Evolutionary conservation across 37 sponge, comb jelly and placozoan species (phyloP).

Genomic region (Hormiphora californensis): DNA sequence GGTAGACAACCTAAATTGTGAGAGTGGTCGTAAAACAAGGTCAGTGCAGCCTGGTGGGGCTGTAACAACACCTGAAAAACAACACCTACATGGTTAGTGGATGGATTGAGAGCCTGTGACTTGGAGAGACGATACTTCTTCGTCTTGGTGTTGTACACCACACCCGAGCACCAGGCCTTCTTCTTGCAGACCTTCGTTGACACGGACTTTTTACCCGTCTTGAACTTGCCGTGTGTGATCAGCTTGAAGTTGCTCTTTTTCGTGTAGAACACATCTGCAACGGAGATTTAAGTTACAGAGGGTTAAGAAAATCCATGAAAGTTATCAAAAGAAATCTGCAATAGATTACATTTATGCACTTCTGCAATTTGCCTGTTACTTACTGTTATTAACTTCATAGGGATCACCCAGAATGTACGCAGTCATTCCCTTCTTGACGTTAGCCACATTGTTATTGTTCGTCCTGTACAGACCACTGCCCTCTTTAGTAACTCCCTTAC

Average conservation of each 20-base stretch:
- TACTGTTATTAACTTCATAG: not conserved
- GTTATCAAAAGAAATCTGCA: too few relatives aligned
- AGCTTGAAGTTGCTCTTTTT: not conserved
- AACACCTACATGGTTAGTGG: not conserved
- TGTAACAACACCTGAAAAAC: not conserved
- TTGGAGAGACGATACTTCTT: not conserved
- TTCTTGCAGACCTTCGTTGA: not conserved
- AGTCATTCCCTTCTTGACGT: not conserved
- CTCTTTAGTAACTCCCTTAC: constrained; percentile 2
- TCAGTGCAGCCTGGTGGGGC: not conserved
- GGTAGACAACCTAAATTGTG: not conserved
- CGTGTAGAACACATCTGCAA: not conserved
- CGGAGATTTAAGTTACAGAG: too few relatives aligned
- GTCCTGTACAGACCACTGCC: not conserved
- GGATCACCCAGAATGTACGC: not conserved
- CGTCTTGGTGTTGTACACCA: not conserved
- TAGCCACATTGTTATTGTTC: not conserved
- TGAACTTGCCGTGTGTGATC: not conserved
- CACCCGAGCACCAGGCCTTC: not conserved
- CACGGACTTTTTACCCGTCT: not conserved
- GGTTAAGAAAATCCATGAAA: too few relatives aligned
- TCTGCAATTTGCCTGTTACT: too few relatives aligned
- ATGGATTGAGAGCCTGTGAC: not conserved
- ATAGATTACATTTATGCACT: too few relatives aligned
- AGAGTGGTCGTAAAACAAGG: too few relatives aligned